Evolutionary conservation across 2,888 invertebrate species (phyloP), one percentile per base, ranked within the genome.

Genomic region (Pollenia amentaria): DNA sequence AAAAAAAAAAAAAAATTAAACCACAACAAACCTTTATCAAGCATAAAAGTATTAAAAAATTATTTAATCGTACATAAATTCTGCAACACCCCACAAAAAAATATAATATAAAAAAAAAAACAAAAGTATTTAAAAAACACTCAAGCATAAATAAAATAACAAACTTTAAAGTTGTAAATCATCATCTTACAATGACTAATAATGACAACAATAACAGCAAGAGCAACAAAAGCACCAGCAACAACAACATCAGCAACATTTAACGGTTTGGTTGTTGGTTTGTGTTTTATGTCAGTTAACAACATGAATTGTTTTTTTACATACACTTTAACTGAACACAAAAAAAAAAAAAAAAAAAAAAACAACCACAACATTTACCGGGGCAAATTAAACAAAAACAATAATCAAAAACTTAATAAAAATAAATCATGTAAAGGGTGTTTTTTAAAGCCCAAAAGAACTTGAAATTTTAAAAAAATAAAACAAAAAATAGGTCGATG

Each of bases 241-340:
- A 70, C 40, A 51, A 29, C 16, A 67, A 8, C 7, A 21, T 10
- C 46, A 21, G n/a, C 14, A 44, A 21, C 11, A 64, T 18, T 18
- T 44, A 67, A 67, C 18, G 21, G 21, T 4, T 67, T 48, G 14
- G 9, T 29, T 48, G 21, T 12, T 57, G 72, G 21, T 21, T 46
- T 44, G 29, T 57, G 72, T 60, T 60, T 73, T 46, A n/a, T 73
- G 57, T 73, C 72, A 73, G 57, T 73, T 46, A 73, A 73, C 57
- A 60, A 73, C 44, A 44, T 53, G 18, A 11, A n/a, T 16, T 53
- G 16, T 51, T 51, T 51, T 16, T 53, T 53, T 4, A 8, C 18
- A 16, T 0, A 16, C 2, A 53, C 18, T 18, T 18, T 3, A 40
- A 53, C 11, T 21, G 3, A 72, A 53, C 42, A 55, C 11, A 8